These are phyloP conservation scores for Trypoxylon attenuatum DNA, from an alignment of 2,888 invertebrate species.

Conservation along the genomic window DNA sequence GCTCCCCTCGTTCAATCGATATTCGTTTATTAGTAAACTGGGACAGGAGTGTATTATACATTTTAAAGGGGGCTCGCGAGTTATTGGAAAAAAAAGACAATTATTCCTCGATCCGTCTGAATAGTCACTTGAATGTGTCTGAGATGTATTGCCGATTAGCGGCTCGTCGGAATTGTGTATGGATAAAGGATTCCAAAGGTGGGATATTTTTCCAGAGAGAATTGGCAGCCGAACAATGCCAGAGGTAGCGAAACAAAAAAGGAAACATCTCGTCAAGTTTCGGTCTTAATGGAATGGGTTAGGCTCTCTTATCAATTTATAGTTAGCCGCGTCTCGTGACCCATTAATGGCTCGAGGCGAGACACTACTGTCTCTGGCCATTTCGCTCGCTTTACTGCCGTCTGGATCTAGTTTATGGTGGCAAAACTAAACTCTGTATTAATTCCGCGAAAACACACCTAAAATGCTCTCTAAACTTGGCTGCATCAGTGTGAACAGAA, in stretches of 20 bases:
- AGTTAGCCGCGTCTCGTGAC: slow-evolving; percentile 65
- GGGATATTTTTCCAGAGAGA: no score
- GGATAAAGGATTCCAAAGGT: no score
- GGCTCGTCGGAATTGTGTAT: no score
- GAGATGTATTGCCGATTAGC: no score
- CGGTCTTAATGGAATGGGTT: slow-evolving; percentile 55
- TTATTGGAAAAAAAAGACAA: not conserved
- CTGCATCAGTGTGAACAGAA: slow-evolving; percentile 45
- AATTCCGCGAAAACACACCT: slow-evolving; percentile 70
- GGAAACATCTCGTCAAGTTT: slow-evolving; percentile 38
- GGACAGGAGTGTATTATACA: not conserved
- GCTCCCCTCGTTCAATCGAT: not conserved
- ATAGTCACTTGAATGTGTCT: not conserved
- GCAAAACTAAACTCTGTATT: slow-evolving; percentile 70
- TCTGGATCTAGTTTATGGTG: slow-evolving; percentile 69
- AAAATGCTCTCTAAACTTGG: slow-evolving; percentile 61
- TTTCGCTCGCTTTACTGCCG: slow-evolving; percentile 66
- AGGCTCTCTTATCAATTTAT: slow-evolving; percentile 65
- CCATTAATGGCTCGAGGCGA: slow-evolving; percentile 66
- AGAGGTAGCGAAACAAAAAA: slow-evolving; percentile 5
- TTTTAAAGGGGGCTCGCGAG: not conserved
- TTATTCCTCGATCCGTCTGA: not conserved
- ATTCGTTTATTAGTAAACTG: not conserved
- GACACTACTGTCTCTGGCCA: slow-evolving; percentile 63
- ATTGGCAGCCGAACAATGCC: no score